Evolutionary conservation across 2,888 invertebrate genomes (phyloP), one percentile per base, ranked within the genome.

Genomic region (Leptinotarsa juncta): DNA sequence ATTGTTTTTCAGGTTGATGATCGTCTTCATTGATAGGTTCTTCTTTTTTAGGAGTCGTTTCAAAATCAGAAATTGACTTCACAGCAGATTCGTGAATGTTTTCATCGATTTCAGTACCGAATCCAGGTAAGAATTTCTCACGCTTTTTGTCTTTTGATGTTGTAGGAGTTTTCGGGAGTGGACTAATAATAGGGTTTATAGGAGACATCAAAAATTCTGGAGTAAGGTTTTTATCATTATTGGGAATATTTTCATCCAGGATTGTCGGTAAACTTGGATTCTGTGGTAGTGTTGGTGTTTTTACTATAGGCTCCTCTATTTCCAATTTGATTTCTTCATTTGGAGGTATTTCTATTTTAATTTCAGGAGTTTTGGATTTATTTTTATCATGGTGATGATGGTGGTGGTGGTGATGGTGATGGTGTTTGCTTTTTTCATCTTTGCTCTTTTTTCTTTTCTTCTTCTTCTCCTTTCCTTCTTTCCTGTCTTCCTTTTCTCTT

Each of bases 361-460:
- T 80, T 74, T 86, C 88, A 10, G 83, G 51, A 10, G 75, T 81
- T 80, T 87, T 88, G 12, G 81, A 76, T 81, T 87, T 88, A 77
- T 81, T 86, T 82, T 90, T 91, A 67, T 91, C 90, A 79, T 91
- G 91, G 78, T 91, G 91, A 78, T 75, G 75, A 48, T 91, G 91
- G 84, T 92, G 92, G 84, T 94, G 92, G 57, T 69, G 55, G 5
- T 69, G 92, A 83, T 92, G 91, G 77, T 93, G 92, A 83, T 92
- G 91, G 77, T 93, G 91, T 83, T 90, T 92, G 79, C 92, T 92
- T 78, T 92, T 91, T 77, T 95, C 95, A 82, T 95, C 95, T 85
- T 93, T 94, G 71, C 92, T 94, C 84, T 93, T 94, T 86, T 95
- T 96, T 82, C 95, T 93, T 86, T 95, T 96, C 88, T 96, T 96